Evolutionary conservation across 2,797 vertebrate species (phyloP).

Genomic region (Pantherophis vulpinus): DNA sequence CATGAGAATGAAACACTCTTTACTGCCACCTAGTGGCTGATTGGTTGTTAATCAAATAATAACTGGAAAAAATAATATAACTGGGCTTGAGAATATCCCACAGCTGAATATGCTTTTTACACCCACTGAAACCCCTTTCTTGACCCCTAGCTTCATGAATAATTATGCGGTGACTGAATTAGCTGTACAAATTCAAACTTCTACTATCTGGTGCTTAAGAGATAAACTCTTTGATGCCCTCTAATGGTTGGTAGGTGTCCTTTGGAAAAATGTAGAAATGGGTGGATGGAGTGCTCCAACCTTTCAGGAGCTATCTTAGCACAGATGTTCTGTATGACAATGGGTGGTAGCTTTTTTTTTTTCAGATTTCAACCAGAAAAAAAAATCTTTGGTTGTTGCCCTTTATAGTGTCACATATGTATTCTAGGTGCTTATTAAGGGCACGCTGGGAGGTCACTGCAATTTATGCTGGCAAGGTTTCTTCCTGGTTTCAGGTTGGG

Average conservation of each 20-base stretch:
- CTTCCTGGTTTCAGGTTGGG: neutral
- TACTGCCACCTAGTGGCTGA: neutral
- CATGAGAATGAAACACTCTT: neutral
- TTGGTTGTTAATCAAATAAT: neutral
- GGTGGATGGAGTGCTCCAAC: neutral
- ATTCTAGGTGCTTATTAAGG: neutral
- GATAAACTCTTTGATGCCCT: neutral
- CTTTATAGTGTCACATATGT: neutral
- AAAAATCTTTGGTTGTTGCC: neutral
- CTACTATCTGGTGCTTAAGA: neutral
- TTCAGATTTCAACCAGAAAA: neutral
- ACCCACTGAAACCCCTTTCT: neutral
- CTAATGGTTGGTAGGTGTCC: neutral
- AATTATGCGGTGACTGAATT: neutral
- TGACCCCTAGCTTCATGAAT: neutral
- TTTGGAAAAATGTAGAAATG: neutral
- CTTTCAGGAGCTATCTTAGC: neutral
- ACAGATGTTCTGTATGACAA: neutral
- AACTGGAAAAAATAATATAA: neutral
- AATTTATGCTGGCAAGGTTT: neutral
- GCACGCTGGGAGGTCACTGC: neutral
- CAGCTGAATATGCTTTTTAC: neutral
- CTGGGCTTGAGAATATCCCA: neutral
- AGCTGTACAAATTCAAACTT: neutral
- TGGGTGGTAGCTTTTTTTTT: neutral